Conservation (phyloP, 2,113 vertebrate genomes). For the Paradoxurus hermaphroditus region DNA sequence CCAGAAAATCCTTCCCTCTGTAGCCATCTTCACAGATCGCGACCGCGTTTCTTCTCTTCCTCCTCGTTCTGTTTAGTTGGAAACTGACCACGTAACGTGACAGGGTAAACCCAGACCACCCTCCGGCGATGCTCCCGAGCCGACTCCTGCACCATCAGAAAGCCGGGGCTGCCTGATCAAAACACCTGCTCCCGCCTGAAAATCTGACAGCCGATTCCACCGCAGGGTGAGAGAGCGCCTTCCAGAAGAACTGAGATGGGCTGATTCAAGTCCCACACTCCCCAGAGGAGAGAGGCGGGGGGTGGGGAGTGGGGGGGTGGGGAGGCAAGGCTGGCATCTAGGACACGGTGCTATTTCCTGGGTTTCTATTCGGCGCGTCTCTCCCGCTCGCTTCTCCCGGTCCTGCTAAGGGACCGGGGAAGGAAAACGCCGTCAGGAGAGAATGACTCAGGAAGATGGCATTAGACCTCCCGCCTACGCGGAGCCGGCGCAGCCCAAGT, state of each 20-base stretch:
- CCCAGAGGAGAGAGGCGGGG: rapidly evolving
- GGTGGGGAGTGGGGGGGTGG: no score
- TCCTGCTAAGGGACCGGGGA: background rate
- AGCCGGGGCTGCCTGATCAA: background rate
- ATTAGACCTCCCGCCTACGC: background rate
- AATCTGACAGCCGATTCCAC: background rate
- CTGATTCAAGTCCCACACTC: background rate
- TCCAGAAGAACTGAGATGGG: background rate
- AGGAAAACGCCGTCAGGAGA: background rate
- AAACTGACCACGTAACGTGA: rapidly evolving
- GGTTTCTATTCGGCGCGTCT: background rate
- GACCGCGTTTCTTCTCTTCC: background rate
- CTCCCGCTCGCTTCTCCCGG: background rate
- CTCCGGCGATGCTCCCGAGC: background rate
- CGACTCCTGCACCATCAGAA: no score
- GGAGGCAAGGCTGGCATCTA: background rate
- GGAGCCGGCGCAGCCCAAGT: rapidly evolving
- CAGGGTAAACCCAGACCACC: no score
- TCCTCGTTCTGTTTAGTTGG: background rate
- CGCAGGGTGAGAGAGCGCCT: rapidly evolving
- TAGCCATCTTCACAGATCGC: background rate
- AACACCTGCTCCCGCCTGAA: background rate
- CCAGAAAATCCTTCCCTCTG: background rate
- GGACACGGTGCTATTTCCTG: background rate
- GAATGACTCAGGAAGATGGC: background rate